Conservation (phyloP, 35 echinoderm and acorn worm species). For the Heliocidaris erythrogramma region DNA sequence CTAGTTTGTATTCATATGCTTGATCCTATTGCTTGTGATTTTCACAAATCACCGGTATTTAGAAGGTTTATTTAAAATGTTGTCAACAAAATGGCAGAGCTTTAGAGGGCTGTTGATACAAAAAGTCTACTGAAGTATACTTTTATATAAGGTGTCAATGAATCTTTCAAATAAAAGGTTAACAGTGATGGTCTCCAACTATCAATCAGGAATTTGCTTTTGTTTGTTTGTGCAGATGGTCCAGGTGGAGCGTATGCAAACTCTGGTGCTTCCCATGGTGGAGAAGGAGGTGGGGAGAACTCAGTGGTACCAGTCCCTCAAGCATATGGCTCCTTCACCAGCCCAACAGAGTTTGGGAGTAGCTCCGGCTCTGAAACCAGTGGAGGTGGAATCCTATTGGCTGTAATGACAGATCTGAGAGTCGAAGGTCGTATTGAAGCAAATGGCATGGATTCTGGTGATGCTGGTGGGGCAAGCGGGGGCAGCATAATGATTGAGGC, state of each 20-base stretch:
- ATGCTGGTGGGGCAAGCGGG: slow-evolving; percentile 76
- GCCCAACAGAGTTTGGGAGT: slow-evolving; percentile 72
- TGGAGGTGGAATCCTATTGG: slow-evolving; percentile 73
- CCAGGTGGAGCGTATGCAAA: slow-evolving; percentile 65
- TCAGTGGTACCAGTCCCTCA: slow-evolving; percentile 48
- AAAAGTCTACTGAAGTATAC: too few species aligned
- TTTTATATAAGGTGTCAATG: too few species aligned
- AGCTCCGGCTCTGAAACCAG: slow-evolving; percentile 56
- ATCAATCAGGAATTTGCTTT: background rate
- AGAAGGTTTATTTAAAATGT: too few species aligned
- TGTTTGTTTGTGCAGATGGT: slow-evolving; percentile 34
- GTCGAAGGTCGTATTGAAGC: slow-evolving; percentile 71
- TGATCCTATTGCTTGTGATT: too few species aligned
- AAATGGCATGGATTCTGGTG: slow-evolving; percentile 46
- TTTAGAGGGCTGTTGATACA: too few species aligned
- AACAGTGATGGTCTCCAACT: background rate
- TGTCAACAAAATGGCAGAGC: too few species aligned
- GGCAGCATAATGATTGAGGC: slow-evolving; percentile 69
- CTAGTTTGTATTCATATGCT: too few species aligned
- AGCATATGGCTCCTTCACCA: slow-evolving; percentile 81
- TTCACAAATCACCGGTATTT: too few species aligned
- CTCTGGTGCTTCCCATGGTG: slow-evolving; percentile 79
- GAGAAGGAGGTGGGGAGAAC: slow-evolving; percentile 63
- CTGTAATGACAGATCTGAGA: slow-evolving; percentile 57
- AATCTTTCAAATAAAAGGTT: too few species aligned